These are phyloP conservation scores for Rotaria socialis DNA, from an alignment of 2,888 invertebrate genomes.

Conservation along the genomic window DNA sequence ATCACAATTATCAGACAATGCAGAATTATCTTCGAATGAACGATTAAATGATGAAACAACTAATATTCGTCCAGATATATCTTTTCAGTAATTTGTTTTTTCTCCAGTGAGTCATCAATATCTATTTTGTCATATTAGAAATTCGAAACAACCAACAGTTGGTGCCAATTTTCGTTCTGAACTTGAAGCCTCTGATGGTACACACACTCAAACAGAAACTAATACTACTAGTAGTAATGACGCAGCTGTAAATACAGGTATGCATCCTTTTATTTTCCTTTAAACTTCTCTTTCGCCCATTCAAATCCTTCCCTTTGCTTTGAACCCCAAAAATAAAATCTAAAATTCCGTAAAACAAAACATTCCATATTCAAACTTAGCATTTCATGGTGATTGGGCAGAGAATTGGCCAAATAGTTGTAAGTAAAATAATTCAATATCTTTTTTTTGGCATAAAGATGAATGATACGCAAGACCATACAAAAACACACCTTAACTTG, in stretches of 20 bases:
- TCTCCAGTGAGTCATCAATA: background rate
- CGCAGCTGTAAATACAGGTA: slow-evolving; percentile 37
- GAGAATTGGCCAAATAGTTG: slow-evolving; percentile 18
- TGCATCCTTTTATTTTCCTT: background rate
- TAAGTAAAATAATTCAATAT: background rate
- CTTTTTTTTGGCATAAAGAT: background rate
- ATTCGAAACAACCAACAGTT: background rate
- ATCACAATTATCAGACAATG: background rate
- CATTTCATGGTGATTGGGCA: slow-evolving; percentile 4
- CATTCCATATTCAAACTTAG: background rate
- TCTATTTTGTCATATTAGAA: background rate
- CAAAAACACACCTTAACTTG: background rate
- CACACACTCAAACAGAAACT: background rate
- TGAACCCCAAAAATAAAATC: background rate
- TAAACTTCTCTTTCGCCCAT: too few species aligned
- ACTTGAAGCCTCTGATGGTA: background rate
- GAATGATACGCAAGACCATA: background rate
- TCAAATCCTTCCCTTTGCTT: background rate
- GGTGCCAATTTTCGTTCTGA: slow-evolving; percentile 30
- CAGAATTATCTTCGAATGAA: background rate
- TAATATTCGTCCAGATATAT: background rate
- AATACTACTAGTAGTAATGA: background rate
- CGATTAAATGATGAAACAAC: background rate
- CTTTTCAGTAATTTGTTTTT: background rate
- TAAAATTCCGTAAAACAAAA: background rate